Percentiles rank a stretch among this genome's conserved stretches.
These are phyloP conservation scores for Verasper variegatus DNA, from an alignment of 2,113 vertebrate species.

Conservation along the genomic window DNA sequence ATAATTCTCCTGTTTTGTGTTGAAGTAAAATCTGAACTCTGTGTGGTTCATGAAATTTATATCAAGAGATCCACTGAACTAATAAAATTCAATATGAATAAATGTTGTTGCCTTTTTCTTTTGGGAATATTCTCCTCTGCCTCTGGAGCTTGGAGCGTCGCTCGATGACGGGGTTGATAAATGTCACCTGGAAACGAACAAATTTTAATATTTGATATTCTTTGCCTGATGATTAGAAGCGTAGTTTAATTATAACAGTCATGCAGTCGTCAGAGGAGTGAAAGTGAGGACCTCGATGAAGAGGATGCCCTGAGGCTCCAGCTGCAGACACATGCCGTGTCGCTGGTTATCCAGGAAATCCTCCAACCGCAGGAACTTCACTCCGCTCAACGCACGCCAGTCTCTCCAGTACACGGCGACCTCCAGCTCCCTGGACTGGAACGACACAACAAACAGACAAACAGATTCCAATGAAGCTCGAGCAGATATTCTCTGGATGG, in stretches of 20 bases:
- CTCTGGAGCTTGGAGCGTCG: conserved; percentile 89
- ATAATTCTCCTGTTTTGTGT: too few relatives aligned
- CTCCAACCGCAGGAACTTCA: conserved; percentile 90
- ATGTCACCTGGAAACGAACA: conserved; percentile 85
- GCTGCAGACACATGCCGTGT: conserved; percentile 85
- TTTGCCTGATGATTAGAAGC: not conserved
- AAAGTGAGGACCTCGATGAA: conserved; percentile 84
- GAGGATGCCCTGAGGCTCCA: conserved; percentile 89
- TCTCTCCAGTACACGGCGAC: conserved; percentile 88
- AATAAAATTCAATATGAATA: too few relatives aligned
- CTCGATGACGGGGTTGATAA: conserved; percentile 92
- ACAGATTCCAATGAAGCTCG: not conserved
- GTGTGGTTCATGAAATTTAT: too few relatives aligned
- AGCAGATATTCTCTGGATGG: too few relatives aligned
- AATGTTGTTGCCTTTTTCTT: conserved; percentile 86
- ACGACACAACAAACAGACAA: not conserved
- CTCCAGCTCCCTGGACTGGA: conserved; percentile 91
- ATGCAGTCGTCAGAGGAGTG: not conserved
- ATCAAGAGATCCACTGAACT: too few relatives aligned
- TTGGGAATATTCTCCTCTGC: conserved; percentile 92
- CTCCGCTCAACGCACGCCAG: conserved; percentile 88
- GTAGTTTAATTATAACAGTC: too few relatives aligned
- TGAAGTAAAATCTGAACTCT: too few relatives aligned
- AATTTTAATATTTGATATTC: too few relatives aligned
- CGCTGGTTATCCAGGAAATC: conserved; percentile 91